Conservation (phyloP, 2,797 vertebrate species). For the Gymnoscopelus braueri region DNA sequence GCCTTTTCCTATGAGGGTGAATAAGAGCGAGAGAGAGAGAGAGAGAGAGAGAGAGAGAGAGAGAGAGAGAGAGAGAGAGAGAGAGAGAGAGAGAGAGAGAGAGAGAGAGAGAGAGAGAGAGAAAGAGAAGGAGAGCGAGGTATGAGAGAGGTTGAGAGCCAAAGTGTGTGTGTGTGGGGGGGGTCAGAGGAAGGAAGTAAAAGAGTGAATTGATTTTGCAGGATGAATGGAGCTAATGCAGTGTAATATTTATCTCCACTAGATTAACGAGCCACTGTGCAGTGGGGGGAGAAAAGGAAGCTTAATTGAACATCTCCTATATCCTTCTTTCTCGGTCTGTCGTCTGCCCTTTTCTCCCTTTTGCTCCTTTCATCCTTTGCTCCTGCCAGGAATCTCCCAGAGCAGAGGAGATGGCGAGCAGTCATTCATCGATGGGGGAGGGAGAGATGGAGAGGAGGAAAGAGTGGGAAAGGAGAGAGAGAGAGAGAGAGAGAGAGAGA, state of each 20-base stretch:
- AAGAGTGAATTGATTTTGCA: conserved; percentile 68
- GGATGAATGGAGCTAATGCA: conserved; percentile 73
- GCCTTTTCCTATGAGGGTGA: conserved; percentile 47
- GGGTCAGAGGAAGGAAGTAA: conserved; percentile 30
- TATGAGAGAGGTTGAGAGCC: too few relatives aligned
- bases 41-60: conserved; percentile 37
- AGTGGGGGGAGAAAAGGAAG: conserved; percentile 29
- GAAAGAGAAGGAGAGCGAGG: conserved; percentile 28
- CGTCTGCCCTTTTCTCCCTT: not conserved
- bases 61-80: conserved; percentile 42
- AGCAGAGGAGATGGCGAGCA: conserved; percentile 40
- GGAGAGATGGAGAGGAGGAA: not conserved
- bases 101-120: conserved; percentile 42
- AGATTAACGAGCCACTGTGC: conserved; percentile 63
- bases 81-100: conserved; percentile 42
- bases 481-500: too few relatives aligned
- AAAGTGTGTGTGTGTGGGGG: not conserved
- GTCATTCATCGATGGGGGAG: conserved; percentile 32
- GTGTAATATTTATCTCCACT: conserved; percentile 74
- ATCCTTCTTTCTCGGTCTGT: conserved; percentile 52
- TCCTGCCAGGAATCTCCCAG: conserved; percentile 31
- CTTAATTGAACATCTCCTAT: conserved; percentile 72
- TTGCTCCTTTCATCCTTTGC: conserved; percentile 30
- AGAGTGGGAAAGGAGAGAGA: not conserved
- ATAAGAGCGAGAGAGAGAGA: conserved; percentile 46